Base-by-base conservation (phyloP, 2,797 vertebrate species). In the Hoplostethus atlanticus region DNA sequence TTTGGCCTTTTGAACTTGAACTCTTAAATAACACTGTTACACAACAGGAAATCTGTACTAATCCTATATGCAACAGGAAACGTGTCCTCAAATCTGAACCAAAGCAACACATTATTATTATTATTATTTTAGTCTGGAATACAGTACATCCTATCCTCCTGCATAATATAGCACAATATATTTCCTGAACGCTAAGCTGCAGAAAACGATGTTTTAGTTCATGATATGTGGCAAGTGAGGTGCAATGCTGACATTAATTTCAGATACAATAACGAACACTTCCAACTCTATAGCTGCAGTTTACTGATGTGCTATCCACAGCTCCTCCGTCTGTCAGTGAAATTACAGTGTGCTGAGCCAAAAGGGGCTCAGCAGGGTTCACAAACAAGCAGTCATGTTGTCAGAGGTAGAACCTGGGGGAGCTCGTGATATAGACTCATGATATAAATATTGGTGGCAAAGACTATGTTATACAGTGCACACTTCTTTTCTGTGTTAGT, bases 381-480 rank as follows among this genome's bases (percentile, higher is more conserved):
- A 63, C 73, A 75, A 61, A 67, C 73, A 87, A 61, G 34, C 44
- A 2, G 59, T n/a, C 8, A 40, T 74, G 70, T 85, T 76, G 63
- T 69, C 68, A 51, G 70, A 74, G 80, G 1, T 28, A 28, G 79
- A 51, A 51, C 10, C 48, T 17, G n/a, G 70, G 70, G 71, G 46
- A 78, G 74, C 78, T 88, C 81, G 79, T 53, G 84, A 90, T 79
- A 73, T 72, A 79, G 71, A 42, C 56, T 62, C 40, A 57, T 1
- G 72, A 83, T 58, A 83, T 13, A 3, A 42, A 82, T 52, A 63
- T 73, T 15, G 44, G 67, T 66, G 64, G 53, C 53, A 51, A n/a
- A 62, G 62, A 61, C 79, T 54, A 54, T 65, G 55, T 85, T 78
- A 81, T 59, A 48, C 68, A 73, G 5, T 28, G 28, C 28, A 28